Conservation (phyloP, 2,797 vertebrate genomes). For the Sebastes cheni region DNA sequence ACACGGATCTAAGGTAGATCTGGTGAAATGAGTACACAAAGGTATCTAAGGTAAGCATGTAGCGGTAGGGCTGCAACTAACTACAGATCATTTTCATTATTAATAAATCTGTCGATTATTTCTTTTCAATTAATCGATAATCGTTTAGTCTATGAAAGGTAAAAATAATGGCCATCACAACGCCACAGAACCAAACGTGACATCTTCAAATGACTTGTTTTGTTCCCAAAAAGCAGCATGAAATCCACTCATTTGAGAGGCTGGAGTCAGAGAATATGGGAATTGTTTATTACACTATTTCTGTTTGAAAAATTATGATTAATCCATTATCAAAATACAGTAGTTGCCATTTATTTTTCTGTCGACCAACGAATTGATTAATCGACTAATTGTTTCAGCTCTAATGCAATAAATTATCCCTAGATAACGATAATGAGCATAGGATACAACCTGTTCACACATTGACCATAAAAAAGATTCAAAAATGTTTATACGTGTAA, state of each 20-base stretch:
- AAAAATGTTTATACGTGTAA: too few species aligned
- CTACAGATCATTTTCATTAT: not conserved
- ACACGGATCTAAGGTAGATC: not conserved
- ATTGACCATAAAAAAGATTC: rapidly evolving
- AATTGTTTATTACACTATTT: not conserved
- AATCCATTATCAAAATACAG: not conserved
- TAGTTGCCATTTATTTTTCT: not conserved
- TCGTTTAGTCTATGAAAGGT: not conserved
- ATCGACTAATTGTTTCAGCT: not conserved
- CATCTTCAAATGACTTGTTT: not conserved
- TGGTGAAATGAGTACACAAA: not conserved
- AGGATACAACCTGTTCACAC: too few species aligned
- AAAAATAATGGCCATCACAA: not conserved
- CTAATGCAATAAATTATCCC: too few species aligned
- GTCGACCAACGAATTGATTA: not conserved
- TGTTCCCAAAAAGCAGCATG: not conserved
- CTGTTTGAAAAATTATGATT: not conserved
- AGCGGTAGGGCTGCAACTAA: not conserved
- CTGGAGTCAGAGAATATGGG: rapidly evolving
- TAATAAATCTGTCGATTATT: not conserved
- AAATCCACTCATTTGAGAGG: not conserved
- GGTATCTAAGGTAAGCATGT: not conserved
- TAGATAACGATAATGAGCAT: not conserved
- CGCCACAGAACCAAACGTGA: not conserved
- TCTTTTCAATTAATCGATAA: too few species aligned